phyloP scores from a whole-genome alignment of 2,797 vertebrate species.

The Jordanella pulchra region DNA sequence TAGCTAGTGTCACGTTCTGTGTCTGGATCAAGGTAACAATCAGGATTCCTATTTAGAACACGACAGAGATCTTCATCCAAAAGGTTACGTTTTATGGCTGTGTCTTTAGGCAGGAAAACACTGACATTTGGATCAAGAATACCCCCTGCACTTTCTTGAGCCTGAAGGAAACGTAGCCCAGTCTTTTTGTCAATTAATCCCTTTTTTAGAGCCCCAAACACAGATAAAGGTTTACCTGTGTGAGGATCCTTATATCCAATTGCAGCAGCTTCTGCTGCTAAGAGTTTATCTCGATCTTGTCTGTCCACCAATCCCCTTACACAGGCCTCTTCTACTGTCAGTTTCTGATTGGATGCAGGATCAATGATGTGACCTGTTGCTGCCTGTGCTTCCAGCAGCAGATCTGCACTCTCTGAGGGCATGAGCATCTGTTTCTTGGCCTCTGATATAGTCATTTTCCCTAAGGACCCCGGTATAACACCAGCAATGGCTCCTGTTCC shows the following conservation, averaged over 20 bases:
- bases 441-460: slow-evolving; percentile 81
- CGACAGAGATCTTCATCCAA: slow-evolving; percentile 75
- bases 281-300: slow-evolving; percentile 64
- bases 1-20: slow-evolving; percentile 1
- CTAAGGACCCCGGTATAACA: slow-evolving; percentile 75
- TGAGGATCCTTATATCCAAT: slow-evolving; percentile 83
- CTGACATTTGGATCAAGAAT: slow-evolving; percentile 89
- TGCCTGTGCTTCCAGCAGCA: slow-evolving; percentile 83
- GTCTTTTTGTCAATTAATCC: slow-evolving; percentile 46
- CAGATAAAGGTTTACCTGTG: slow-evolving; percentile 55
- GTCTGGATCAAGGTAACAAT: slow-evolving; percentile 10
- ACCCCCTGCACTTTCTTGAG: slow-evolving; percentile 84
- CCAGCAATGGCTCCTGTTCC: slow-evolving; percentile 79
- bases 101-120: slow-evolving; percentile 86
- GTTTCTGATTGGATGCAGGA: slow-evolving; percentile 77
- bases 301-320: slow-evolving; percentile 42
- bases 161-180: slow-evolving; percentile 82
- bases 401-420: slow-evolving; percentile 77
- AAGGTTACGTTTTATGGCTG: slow-evolving; percentile 85
- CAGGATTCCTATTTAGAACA: slow-evolving; percentile 33
- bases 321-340: slow-evolving; percentile 62
- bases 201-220: slow-evolving; percentile 76
- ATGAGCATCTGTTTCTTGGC: slow-evolving; percentile 83
- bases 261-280: slow-evolving; percentile 85
- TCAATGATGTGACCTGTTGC: slow-evolving; percentile 89